Base-by-base conservation (phyloP, 2,113 vertebrate genomes). In the Symphodus melops region DNA sequence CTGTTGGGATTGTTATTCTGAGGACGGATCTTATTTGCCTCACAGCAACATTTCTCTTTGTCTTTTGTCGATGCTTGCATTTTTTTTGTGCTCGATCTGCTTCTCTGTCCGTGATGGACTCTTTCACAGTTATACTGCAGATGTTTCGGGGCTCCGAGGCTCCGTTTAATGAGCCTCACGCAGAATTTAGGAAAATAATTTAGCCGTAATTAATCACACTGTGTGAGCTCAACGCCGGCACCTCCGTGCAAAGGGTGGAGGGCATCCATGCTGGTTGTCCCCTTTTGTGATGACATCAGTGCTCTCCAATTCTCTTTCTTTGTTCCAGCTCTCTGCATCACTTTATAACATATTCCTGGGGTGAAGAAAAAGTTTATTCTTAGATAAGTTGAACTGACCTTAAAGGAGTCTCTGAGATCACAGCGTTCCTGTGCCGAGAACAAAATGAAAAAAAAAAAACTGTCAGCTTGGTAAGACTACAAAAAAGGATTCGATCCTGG, bases 171-270 rank as follows among this genome's bases (percentile, higher is more conserved):
- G 72, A 75, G 67, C 33, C 58, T 73, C 37, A 51, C 48, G 72
- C 53, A 71, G 20, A 81, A 65, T 73, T 74, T 63, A 61, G 23
- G n/a, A 68, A 72, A 72, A 71, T 79, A 41, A 77, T 77, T 68
- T 69, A 53, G 60, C 55, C 28, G 21, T 37, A 68, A 79, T 72
- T 60, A 84, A 63, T 84, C 63, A 81, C 67, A 25, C 79, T 69
- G 80, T 69, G 55, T 77, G 68, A 83, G 53, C 61, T 72, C 57
- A 71, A 33, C 63, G 42, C 62, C 28, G 51, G 28, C 54, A 68
- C 19, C 9, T 63, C 63, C 55, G 33, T 25, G 58, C 63, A 79
- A 54, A 74, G 77, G 72, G 69, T 80, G 57, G 46, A 78, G 55
- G 57, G 62, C 46, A 55, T 52, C 55, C 25, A 57, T 46, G 28